Evolutionary conservation across 92 coral and sea anemone species (phyloP).

Genomic region (Bergia puertoricense): DNA sequence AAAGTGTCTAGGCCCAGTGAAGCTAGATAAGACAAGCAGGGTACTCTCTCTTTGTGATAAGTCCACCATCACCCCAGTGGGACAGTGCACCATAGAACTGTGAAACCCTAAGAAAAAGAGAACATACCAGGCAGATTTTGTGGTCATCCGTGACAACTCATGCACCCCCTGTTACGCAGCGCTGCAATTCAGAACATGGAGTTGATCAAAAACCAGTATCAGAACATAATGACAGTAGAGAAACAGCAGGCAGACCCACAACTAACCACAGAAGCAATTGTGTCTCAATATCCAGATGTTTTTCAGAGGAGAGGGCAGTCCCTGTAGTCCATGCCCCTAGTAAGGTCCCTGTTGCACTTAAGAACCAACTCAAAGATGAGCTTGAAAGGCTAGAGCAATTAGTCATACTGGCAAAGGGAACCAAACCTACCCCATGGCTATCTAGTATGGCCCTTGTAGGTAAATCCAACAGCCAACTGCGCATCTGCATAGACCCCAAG

Average conservation of each 20-base stretch:
- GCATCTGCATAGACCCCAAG: no score
- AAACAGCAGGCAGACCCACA: slow-evolving; percentile 1
- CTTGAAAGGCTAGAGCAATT: slow-evolving; percentile 21
- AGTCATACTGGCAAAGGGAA: slow-evolving; percentile 22
- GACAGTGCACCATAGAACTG: slow-evolving; percentile 1
- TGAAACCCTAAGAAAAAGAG: slow-evolving; percentile 39
- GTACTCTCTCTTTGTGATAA: background rate
- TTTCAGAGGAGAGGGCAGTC: slow-evolving; percentile 24
- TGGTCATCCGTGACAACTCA: slow-evolving; percentile 28
- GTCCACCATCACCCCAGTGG: background rate
- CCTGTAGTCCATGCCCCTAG: no score
- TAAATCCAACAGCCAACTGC: slow-evolving; percentile 29
- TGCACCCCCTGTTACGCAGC: slow-evolving; percentile 43
- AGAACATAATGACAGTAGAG: slow-evolving; percentile 40
- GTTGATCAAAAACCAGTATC: slow-evolving; percentile 32
- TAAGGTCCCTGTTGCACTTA: slow-evolving; percentile 27
- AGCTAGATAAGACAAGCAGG: background rate
- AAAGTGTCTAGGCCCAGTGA: slow-evolving; percentile 39
- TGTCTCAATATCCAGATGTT: slow-evolving; percentile 40
- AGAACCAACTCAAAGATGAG: slow-evolving; percentile 31
- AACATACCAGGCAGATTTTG: slow-evolving; percentile 46
- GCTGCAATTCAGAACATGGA: slow-evolving; percentile 44
- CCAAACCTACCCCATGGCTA: slow-evolving; percentile 47
- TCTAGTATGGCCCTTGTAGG: slow-evolving; percentile 39
- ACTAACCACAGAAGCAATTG: slow-evolving; percentile 30